These are phyloP conservation scores for Nothocercus julius DNA, from an alignment of 2,113 vertebrate species.

Conservation along the genomic window DNA sequence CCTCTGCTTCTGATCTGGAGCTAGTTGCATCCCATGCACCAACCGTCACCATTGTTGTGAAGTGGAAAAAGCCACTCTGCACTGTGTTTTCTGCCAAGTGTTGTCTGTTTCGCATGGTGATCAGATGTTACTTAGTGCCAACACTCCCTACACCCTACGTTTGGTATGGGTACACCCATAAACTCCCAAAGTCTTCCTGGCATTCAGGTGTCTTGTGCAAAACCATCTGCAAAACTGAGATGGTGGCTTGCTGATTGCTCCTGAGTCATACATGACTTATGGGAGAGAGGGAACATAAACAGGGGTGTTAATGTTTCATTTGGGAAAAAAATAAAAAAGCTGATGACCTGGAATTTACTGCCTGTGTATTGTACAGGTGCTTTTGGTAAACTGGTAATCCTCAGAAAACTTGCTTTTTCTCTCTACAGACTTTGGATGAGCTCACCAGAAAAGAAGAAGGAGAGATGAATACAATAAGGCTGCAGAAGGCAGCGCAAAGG, in stretches of 20 bases:
- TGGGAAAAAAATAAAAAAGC: background rate
- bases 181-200: background rate
- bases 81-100: background rate
- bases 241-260: background rate
- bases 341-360: too few relatives aligned
- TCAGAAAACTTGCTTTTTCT: background rate
- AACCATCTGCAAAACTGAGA: background rate
- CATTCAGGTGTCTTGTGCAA: background rate
- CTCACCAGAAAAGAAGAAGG: slow-evolving; percentile 60
- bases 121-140: background rate
- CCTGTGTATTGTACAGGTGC: background rate
- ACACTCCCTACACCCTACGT: background rate
- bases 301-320: background rate
- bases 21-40: background rate
- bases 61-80: background rate
- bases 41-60: background rate
- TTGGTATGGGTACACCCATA: background rate
- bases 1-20: background rate
- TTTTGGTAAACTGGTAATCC: background rate
- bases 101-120: background rate
- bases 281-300: background rate
- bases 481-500: background rate
- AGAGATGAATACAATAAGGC: slow-evolving; percentile 33
- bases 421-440: slow-evolving; percentile 30
- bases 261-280: background rate